A percentile compares a stretch with the other conserved stretches of the same genome.
Conservation (phyloP, 2,888 invertebrate genomes). For the Agonum fuliginosum region DNA sequence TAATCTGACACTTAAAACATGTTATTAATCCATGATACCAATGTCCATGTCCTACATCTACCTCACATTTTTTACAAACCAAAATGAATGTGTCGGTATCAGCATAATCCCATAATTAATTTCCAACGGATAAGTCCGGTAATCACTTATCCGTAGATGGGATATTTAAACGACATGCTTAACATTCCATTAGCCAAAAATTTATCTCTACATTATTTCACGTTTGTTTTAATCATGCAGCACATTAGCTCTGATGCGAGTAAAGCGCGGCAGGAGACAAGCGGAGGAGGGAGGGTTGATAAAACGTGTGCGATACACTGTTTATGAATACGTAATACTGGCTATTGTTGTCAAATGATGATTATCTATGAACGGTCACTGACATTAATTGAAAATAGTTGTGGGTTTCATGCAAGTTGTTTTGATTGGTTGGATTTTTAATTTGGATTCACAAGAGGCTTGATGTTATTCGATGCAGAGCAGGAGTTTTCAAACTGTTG, state of each 20-base stretch:
- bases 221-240: constrained; percentile 55
- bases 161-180: constrained; percentile 49
- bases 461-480: neutral
- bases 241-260: constrained; percentile 16
- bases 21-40: constrained; percentile 29
- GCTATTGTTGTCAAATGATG: constrained; percentile 30
- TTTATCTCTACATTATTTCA: constrained; percentile 47
- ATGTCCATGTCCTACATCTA: constrained; percentile 20
- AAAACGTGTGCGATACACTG: constrained; percentile 37
- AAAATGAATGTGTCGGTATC: constrained; percentile 29
- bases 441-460: constrained; percentile 11
- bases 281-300: neutral
- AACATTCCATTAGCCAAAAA: constrained; percentile 57
- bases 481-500: neutral
- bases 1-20: constrained; percentile 32
- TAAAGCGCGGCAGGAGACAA: neutral
- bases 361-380: constrained; percentile 41
- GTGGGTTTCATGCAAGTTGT: constrained; percentile 31
- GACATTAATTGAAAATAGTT: constrained; percentile 41
- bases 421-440: constrained; percentile 32
- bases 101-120: constrained; percentile 42
- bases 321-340: constrained; percentile 42
- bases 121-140: constrained; percentile 32
- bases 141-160: constrained; percentile 44
- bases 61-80: constrained; percentile 33